Evolutionary conservation across 2,113 vertebrate genomes (phyloP), one percentile per base, ranked within the genome.

Genomic region (Muntiacus muntjak): DNA sequence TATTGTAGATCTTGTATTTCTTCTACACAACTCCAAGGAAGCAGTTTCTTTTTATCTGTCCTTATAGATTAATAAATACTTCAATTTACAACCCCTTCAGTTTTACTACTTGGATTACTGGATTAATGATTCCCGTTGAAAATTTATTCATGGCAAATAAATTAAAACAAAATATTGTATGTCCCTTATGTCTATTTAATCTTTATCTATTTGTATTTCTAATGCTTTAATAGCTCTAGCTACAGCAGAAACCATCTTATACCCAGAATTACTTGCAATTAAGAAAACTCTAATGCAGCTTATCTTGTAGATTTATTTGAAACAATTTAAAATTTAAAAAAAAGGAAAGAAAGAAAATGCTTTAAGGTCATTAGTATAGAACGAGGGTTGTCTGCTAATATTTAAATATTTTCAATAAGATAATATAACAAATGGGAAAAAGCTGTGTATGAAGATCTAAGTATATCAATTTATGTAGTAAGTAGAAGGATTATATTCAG

Each of bases 51-150:
- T 94, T 91, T 45, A 95, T 81, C 1, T 43, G 6, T 43, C 19
- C 5, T 36, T 91, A 81, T 33, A 96, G 81, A 11, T 95, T 47
- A 97, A 97, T 79, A 95, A 94, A 91, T 95, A 36, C 74, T 52
- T 81, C 92, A 87, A 62, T 50, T 89, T 3, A 50, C 2, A 79
- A 36, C 3, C 0, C 15, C 6, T 91, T 97, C 55, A 64, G 25
- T 92, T 87, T 94, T 84, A 13, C 0, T 58, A 40, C 79, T 87
- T 78, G 7, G 87, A 93, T 94, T 91, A 40, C 10, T 55, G 40
- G 33, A 89, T 67, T 85, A 93, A 96, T 74, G 83, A 89, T 16
- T 43, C 79, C 88, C 91, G 50, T 15, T 87, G 45, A 87, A 97
- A 97, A 94, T 64, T 0, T 52, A 40, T 47, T 81, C 52, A 55